Evolutionary conservation across 2,113 vertebrate genomes (phyloP).

Genomic region (Equus przewalskii): DNA sequence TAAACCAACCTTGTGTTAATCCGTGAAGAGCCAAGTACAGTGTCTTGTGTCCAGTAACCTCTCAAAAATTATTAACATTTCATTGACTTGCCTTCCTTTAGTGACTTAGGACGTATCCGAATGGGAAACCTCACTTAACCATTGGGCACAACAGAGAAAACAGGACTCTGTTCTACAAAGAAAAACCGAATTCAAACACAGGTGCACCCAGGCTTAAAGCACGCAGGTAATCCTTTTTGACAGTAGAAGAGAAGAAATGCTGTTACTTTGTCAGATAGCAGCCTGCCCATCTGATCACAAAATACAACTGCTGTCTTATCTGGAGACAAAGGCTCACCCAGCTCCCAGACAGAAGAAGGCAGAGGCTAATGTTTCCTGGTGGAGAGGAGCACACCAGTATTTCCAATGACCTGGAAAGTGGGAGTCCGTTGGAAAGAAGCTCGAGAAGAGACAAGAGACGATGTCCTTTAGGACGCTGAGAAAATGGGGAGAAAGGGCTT

Average conservation of each 20-base stretch:
- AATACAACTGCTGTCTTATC: not conserved
- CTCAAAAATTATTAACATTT: not conserved
- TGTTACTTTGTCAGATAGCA: constrained; percentile 18
- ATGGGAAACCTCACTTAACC: not conserved
- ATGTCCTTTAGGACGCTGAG: not conserved
- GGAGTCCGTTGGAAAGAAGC: not conserved
- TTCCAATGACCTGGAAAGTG: constrained; percentile 81
- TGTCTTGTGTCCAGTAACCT: not conserved
- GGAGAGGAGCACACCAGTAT: not conserved
- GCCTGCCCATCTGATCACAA: constrained; percentile 49
- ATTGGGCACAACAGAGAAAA: not conserved
- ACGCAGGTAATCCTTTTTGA: constrained; percentile 27
- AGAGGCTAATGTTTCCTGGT: constrained; percentile 62
- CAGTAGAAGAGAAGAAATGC: constrained; percentile 23
- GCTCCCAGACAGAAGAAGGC: not conserved
- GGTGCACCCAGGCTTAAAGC: not conserved
- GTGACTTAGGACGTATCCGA: not conserved
- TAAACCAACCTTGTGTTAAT: not conserved
- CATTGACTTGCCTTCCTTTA: not conserved
- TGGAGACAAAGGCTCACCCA: not conserved
- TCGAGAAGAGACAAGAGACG: not conserved
- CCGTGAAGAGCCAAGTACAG: not conserved
- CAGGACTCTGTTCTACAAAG: constrained; percentile 22
- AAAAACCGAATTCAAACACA: not conserved
- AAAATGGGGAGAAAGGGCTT: not conserved